Percentiles rank a stretch among this genome's conserved stretches.
phyloP scores from a whole-genome alignment of 2,797 vertebrate species.

The Petrocephalus schoutedeni region DNA sequence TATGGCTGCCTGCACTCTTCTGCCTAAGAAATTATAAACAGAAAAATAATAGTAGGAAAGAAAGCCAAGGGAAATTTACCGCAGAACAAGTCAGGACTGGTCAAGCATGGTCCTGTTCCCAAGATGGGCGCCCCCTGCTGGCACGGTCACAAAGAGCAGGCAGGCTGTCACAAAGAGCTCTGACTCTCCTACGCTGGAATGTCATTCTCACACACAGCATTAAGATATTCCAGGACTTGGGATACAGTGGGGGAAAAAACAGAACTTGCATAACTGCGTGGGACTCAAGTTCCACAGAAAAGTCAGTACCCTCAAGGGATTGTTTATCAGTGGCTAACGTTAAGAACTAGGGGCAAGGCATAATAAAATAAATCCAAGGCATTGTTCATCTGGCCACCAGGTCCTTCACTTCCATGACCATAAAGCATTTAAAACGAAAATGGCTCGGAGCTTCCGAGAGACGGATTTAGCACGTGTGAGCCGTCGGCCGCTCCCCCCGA shows the following conservation, averaged over 20 bases:
- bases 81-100: conserved; percentile 54
- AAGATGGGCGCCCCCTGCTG: conserved; percentile 41
- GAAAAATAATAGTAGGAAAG: not conserved
- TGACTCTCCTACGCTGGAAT: not conserved
- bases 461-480: not conserved
- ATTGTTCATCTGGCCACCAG: not conserved
- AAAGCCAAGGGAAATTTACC: conserved; percentile 41
- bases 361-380: conserved; percentile 6
- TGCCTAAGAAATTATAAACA: conserved; percentile 31
- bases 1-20: not conserved
- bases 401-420: not conserved
- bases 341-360: not conserved
- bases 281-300: not conserved
- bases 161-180: not conserved
- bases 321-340: conserved; percentile 1
- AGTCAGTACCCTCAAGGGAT: not conserved
- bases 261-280: too few species aligned
- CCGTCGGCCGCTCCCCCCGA: not conserved
- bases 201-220: not conserved
- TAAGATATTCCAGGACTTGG: not conserved
- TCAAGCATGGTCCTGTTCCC: conserved; percentile 39
- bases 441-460: not conserved
- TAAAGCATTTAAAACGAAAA: not conserved
- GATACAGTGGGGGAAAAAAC: not conserved
- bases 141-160: not conserved